Conservation (phyloP, 2,113 vertebrate species). For the Malurus cyaneus region DNA sequence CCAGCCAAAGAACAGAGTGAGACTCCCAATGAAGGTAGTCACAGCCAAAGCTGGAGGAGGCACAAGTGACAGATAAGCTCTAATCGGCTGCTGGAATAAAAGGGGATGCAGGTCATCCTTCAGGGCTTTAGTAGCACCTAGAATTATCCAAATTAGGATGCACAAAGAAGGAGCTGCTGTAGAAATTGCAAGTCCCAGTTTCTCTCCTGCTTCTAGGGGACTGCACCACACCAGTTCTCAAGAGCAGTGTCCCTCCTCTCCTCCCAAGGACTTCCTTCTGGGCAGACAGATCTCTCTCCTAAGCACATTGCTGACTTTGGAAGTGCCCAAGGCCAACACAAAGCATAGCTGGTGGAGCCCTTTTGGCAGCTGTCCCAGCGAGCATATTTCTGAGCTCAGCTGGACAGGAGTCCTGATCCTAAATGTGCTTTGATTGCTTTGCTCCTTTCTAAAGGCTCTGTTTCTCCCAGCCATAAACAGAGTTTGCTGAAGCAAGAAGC, state of each 20-base stretch:
- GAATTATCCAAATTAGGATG: not conserved
- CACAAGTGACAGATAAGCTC: not conserved
- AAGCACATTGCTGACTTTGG: slow-evolving; percentile 8
- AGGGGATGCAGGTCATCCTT: not conserved
- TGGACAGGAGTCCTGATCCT: slow-evolving; percentile 50
- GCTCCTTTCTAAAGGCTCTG: slow-evolving; percentile 40
- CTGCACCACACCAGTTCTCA: not conserved
- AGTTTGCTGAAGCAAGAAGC: slow-evolving; percentile 61
- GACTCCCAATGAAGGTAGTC: slow-evolving; percentile 12
- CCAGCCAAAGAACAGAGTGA: slow-evolving; percentile 38
- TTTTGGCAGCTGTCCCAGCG: slow-evolving; percentile 39
- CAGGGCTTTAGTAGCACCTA: not conserved
- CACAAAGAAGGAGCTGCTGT: not conserved
- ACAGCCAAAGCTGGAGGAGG: not conserved
- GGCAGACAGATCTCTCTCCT: not conserved
- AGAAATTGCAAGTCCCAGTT: not conserved
- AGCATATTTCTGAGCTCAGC: slow-evolving; percentile 64
- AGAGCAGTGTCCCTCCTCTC: not conserved
- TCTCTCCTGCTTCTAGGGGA: not conserved
- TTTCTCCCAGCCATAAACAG: slow-evolving; percentile 48
- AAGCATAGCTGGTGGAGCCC: slow-evolving; percentile 2
- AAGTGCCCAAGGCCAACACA: slow-evolving; percentile 42
- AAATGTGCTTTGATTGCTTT: slow-evolving; percentile 50
- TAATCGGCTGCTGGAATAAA: not conserved
- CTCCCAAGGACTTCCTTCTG: not conserved